Evolutionary conservation across 2,888 invertebrate species (phyloP).

Genomic region (Cheilosia vernalis): DNA sequence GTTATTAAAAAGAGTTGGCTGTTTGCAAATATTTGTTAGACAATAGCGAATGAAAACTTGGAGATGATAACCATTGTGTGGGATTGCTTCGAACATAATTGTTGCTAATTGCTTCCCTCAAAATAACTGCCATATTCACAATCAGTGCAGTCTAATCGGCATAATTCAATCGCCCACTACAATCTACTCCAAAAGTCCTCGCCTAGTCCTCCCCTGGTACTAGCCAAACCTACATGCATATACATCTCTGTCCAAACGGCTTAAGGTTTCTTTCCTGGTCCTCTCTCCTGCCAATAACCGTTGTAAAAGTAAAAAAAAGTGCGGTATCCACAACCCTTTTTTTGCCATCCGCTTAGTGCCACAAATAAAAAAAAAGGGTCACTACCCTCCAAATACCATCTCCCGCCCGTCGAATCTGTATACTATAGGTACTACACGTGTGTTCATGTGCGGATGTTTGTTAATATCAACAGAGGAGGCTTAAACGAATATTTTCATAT

Average conservation of each 20-base stretch:
- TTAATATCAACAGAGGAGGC: slow-evolving; percentile 63
- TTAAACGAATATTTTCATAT: slow-evolving; percentile 73
- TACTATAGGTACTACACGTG: not conserved
- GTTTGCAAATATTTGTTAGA: no score
- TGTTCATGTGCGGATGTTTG: slow-evolving; percentile 23
- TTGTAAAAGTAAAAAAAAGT: slow-evolving; percentile 39
- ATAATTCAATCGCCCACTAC: no score
- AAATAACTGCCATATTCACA: no score
- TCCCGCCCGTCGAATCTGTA: slow-evolving; percentile 17
- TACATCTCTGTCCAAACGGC: slow-evolving; percentile 66
- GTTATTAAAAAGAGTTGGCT: no score
- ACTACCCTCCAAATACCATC: slow-evolving; percentile 73
- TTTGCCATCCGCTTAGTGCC: slow-evolving; percentile 68
- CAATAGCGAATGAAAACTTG: no score
- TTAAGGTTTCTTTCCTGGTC: slow-evolving; percentile 67
- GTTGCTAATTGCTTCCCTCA: no score
- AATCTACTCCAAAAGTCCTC: not conserved
- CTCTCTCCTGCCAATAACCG: slow-evolving; percentile 61
- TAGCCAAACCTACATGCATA: slow-evolving; percentile 48
- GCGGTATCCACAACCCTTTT: slow-evolving; percentile 71
- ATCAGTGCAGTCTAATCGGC: no score
- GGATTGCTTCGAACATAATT: no score
- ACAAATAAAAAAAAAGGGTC: slow-evolving; percentile 70
- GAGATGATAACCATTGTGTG: no score
- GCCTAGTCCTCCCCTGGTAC: slow-evolving; percentile 43